Conservation (phyloP, 1,140 invertebrate genomes). For the Drosophila busckii region DNA sequence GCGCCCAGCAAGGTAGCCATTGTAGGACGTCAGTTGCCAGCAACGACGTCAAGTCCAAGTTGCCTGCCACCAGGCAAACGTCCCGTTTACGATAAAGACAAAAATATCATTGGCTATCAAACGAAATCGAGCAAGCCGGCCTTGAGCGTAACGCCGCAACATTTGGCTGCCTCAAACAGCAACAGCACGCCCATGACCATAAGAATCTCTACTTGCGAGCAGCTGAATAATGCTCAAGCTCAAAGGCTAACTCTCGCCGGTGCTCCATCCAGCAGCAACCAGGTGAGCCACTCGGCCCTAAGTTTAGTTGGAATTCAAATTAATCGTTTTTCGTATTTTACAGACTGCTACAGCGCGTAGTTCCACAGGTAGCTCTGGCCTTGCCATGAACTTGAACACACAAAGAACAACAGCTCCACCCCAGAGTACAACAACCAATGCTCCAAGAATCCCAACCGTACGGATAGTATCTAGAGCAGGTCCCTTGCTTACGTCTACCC, state of each 20-base stretch:
- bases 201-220: slow-evolving; percentile 2
- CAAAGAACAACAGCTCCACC: too few relatives aligned
- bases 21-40: background rate
- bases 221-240: background rate
- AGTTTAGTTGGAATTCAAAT: too few relatives aligned
- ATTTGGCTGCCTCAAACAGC: background rate
- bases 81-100: slow-evolving; percentile 36
- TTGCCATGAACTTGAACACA: too few relatives aligned
- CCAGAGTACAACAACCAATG: too few relatives aligned
- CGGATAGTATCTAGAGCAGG: too few relatives aligned
- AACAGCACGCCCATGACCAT: background rate
- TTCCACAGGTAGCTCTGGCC: too few relatives aligned
- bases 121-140: background rate
- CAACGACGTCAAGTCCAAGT: background rate
- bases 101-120: slow-evolving; percentile 53
- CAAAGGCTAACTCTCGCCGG: background rate
- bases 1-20: background rate
- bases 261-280: background rate
- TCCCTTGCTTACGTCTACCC: too few relatives aligned
- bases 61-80: background rate
- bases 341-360: too few relatives aligned
- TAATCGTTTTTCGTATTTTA: too few relatives aligned
- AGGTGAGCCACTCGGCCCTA: too few relatives aligned
- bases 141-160: background rate
- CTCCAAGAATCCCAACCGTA: too few relatives aligned